A percentile compares a stretch with the other conserved stretches of the same genome.
Evolutionary conservation across 2,888 invertebrate genomes (phyloP).

Genomic region (Campoplex capitator): DNA sequence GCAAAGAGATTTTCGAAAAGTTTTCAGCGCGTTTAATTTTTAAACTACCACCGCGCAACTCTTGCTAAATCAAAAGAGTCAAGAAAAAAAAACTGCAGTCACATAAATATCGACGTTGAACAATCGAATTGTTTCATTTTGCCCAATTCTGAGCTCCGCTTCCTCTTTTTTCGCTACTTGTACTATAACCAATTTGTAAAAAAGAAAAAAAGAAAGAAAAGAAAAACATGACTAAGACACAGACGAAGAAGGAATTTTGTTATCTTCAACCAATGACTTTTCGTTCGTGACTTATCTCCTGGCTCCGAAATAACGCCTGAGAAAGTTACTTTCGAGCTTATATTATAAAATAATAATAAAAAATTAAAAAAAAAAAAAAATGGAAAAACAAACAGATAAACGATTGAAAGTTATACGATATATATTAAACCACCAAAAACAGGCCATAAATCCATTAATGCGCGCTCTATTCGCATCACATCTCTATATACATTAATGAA

Average conservation of each 20-base stretch:
- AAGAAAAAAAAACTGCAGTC: background rate
- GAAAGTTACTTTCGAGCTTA: conserved; percentile 78
- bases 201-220: conserved; percentile 13
- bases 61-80: too few species aligned
- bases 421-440: conserved; percentile 70
- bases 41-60: too few species aligned
- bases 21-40: too few species aligned
- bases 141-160: background rate
- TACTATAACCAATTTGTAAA: conserved; percentile 50
- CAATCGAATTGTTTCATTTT: conserved; percentile 21
- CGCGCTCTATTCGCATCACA: conserved; percentile 68
- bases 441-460: conserved; percentile 71
- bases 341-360: conserved; percentile 76
- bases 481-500: conserved; percentile 57
- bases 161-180: conserved; percentile 46
- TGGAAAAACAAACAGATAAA: conserved; percentile 70
- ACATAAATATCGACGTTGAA: conserved; percentile 4
- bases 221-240: background rate
- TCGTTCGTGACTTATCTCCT: conserved; percentile 43
- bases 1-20: too few species aligned
- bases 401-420: conserved; percentile 73
- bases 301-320: conserved; percentile 67
- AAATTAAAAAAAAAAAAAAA: conserved; percentile 67
- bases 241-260: conserved; percentile 26
- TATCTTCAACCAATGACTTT: conserved; percentile 39